Evolutionary conservation across 2,888 invertebrate species (phyloP), one percentile per base, ranked within the genome.

Genomic region (Andrena hattorfiana): DNA sequence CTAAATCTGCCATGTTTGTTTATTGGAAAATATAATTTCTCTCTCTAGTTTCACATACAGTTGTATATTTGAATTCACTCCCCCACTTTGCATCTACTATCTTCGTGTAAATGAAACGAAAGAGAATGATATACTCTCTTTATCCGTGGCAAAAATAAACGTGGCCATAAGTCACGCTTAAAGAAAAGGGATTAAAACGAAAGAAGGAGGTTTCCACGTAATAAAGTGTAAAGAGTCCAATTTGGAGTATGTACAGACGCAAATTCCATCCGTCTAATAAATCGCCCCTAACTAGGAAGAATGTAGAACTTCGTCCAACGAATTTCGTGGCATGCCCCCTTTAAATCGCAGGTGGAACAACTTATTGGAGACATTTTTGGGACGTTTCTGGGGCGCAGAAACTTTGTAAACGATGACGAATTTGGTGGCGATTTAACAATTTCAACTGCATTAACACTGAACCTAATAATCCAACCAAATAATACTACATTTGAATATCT

Each of bases 211-310:
- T 32, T 56, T 66, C n/a, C 20, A 10, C 35, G 49, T 28, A 5
- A 42, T 42, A 48, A 51, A 28, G 42, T 42, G 32, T n/a, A 56
- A 64, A 51, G 67, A 30, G 16, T 30, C 59, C 16, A 42, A 56
- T 73, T 42, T n/a, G 56, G 63, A 63, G 74, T 64, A 56, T 49
- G 75, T 64, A 64, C 56, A 63, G 74, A 48, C 54, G 77, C 28
- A 74, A 77, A 66, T 72, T 72, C 60, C 64, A 13, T 59, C 59
- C 54, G 56, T 54, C 71, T 54, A 78, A 80, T 80, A 70, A 70
- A 70, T 81, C 16, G 32, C 2, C 20, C 64, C 23, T 73, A 74
- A 66, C 69, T 80, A 48, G 26, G 23, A 62, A 70, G 81, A 78
- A 73, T 69, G 77, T 64, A 30, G 23, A 78, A 64, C 23, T 68